Evolutionary conservation across 2,888 invertebrate genomes (phyloP).

Genomic region (Eledona agricola): DNA sequence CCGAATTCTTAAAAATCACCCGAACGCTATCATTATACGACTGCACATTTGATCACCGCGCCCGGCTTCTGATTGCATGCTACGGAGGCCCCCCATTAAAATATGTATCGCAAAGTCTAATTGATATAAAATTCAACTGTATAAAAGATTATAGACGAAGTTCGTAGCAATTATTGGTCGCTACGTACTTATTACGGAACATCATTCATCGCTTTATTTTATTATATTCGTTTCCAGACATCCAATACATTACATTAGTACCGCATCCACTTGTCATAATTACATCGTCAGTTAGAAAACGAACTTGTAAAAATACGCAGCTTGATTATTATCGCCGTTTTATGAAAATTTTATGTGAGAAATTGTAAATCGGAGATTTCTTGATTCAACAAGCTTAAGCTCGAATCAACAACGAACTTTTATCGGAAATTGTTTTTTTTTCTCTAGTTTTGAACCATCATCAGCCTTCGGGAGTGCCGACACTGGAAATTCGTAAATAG

Average conservation of each 20-base stretch:
- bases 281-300: no score
- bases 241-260: constrained; percentile 39
- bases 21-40: constrained; percentile 42
- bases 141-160: constrained; percentile 54
- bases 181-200: constrained; percentile 54
- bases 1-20: background rate
- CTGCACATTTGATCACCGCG: constrained; percentile 46
- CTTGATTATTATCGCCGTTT: no score
- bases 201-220: constrained; percentile 55
- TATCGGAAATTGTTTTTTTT: no score
- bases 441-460: no score
- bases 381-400: no score
- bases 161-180: constrained; percentile 53
- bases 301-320: no score
- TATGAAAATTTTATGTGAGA: no score
- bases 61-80: constrained; percentile 48
- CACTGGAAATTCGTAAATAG: constrained; percentile 24
- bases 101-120: constrained; percentile 55
- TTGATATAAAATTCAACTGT: constrained; percentile 57
- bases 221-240: constrained; percentile 48
- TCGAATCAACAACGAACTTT: no score
- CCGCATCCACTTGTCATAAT: constrained; percentile 42
- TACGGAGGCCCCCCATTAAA: constrained; percentile 52
- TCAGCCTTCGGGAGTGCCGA: constrained; percentile 13
- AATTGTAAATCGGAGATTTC: no score